Conservation (phyloP, 2,113 vertebrate genomes). For the Pygoscelis antarcticus region DNA sequence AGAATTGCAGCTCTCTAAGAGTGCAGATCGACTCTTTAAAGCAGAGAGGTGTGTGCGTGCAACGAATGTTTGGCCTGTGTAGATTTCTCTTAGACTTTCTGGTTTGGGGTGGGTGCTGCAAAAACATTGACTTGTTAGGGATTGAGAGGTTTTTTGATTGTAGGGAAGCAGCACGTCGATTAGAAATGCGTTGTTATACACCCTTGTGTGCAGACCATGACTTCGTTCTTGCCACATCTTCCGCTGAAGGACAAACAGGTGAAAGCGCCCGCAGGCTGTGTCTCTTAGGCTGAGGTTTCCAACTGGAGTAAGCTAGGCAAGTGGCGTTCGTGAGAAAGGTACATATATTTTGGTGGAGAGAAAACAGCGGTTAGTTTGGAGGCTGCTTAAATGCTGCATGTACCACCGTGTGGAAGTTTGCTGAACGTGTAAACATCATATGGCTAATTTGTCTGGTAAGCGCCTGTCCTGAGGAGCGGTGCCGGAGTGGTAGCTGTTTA, state of each 20-base stretch:
- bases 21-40: background rate
- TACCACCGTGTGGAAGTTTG: background rate
- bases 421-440: background rate
- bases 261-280: background rate
- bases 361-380: background rate
- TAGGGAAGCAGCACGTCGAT: accelerated
- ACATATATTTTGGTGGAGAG: accelerated
- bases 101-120: background rate
- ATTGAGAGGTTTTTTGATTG: background rate
- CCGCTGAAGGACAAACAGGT: background rate
- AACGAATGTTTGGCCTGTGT: background rate
- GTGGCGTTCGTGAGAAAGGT: background rate
- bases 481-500: background rate
- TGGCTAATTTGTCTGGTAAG: background rate
- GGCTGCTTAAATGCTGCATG: background rate
- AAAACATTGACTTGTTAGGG: background rate
- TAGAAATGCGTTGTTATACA: background rate
- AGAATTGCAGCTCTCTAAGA: background rate
- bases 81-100: background rate
- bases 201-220: background rate
- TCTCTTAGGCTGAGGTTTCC: background rate
- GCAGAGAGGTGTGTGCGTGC: background rate
- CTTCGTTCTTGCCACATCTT: background rate
- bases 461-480: background rate
- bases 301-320: background rate